Conservation (phyloP, 2,797 vertebrate species). For the Graptemys geographica region DNA sequence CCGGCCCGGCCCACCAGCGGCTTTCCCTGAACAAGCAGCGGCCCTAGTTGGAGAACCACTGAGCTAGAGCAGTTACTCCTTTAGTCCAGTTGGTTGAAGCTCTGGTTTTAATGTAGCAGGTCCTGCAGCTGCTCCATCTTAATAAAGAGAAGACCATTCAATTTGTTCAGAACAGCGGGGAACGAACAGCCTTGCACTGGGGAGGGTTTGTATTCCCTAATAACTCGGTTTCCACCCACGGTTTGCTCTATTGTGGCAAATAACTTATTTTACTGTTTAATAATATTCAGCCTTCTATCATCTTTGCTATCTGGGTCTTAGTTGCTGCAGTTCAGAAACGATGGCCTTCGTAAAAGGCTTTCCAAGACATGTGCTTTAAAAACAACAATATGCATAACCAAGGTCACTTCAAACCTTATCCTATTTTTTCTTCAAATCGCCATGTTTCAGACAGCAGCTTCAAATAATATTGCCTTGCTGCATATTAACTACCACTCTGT, state of each 20-base stretch:
- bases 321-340: background rate
- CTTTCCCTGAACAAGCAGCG: no score
- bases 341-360: background rate
- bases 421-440: background rate
- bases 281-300: background rate
- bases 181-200: background rate
- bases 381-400: background rate
- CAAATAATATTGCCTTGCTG: background rate
- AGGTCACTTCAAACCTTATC: background rate
- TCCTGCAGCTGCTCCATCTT: background rate
- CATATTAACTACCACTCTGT: background rate
- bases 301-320: background rate
- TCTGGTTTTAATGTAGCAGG: background rate
- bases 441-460: background rate
- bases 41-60: no score
- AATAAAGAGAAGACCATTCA: background rate
- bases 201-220: background rate
- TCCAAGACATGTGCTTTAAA: background rate
- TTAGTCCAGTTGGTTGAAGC: background rate
- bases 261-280: background rate
- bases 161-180: background rate
- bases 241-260: background rate
- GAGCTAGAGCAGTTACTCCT: background rate
- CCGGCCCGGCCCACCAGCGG: no score
- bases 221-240: background rate